Conservation (phyloP, 2,888 invertebrate genomes). For the Pseudanteris insignis region DNA sequence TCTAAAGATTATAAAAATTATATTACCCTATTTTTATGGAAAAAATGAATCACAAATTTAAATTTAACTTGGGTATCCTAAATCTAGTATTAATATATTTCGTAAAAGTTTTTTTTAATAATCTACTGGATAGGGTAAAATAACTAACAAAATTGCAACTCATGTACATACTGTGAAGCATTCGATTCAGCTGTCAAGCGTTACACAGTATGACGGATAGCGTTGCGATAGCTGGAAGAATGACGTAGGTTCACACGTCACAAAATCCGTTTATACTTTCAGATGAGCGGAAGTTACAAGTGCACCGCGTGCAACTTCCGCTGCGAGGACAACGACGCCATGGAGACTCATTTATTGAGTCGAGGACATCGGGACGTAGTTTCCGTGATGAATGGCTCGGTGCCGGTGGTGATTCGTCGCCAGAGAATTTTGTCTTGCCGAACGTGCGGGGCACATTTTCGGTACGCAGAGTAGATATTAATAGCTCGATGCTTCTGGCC, state of each 20-base stretch:
- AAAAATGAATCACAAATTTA: too few relatives aligned
- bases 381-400: conserved; percentile 79
- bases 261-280: conserved; percentile 34
- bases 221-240: conserved; percentile 15
- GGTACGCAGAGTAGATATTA: conserved; percentile 53
- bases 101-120: too few relatives aligned
- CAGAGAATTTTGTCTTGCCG: conserved; percentile 73
- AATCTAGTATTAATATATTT: too few relatives aligned
- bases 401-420: conserved; percentile 80
- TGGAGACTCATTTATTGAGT: conserved; percentile 76
- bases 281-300: conserved; percentile 73
- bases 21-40: too few relatives aligned
- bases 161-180: too few relatives aligned
- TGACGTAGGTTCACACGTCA: conserved; percentile 31
- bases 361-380: conserved; percentile 78
- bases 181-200: conserved; percentile 14
- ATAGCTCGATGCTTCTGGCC: conserved; percentile 1
- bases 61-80: too few relatives aligned
- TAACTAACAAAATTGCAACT: too few relatives aligned
- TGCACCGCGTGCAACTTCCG: conserved; percentile 81
- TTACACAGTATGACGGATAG: conserved; percentile 25
- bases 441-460: conserved; percentile 75
- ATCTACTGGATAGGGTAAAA: too few relatives aligned
- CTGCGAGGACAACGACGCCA: conserved; percentile 72
- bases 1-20: too few relatives aligned